Conservation (phyloP, 2,113 vertebrate species). For the Scomber scombrus region DNA sequence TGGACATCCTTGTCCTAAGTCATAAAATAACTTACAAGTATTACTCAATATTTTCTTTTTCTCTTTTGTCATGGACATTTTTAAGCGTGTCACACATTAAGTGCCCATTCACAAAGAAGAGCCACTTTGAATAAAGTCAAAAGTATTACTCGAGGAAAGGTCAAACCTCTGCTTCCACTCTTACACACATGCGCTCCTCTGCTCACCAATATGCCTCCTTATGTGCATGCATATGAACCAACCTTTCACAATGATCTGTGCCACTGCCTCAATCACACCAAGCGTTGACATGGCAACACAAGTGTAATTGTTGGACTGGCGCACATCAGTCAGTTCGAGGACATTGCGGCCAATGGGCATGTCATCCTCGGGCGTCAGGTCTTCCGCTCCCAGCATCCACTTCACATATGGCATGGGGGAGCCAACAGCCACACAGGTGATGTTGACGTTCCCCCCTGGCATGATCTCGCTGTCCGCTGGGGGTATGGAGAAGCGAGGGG, state of each 20-base stretch:
- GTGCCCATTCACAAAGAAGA: neutral
- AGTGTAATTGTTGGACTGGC: constrained; percentile 98
- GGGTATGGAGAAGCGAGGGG: constrained; percentile 97
- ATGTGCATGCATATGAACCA: neutral
- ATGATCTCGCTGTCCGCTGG: constrained; percentile 99
- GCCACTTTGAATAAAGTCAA: no score
- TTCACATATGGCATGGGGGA: constrained; percentile 99
- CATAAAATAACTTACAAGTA: no score
- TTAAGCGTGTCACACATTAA: neutral
- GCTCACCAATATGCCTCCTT: neutral
- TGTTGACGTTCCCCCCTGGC: constrained; percentile 98
- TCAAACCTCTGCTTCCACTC: neutral
- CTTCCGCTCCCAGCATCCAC: constrained; percentile 99
- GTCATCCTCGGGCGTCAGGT: constrained; percentile 98
- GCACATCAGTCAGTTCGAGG: constrained; percentile 95
- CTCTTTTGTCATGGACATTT: neutral
- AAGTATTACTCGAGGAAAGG: constrained; percentile 15
- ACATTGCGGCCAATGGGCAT: constrained; percentile 99
- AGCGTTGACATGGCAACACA: constrained; percentile 99
- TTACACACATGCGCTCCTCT: neutral
- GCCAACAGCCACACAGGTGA: constrained; percentile 97
- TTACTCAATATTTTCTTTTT: neutral
- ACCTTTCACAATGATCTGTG: constrained; percentile 99
- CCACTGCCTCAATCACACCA: constrained; percentile 97
- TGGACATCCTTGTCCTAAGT: no score